These are phyloP conservation scores for Drosophila gaucha DNA, from an alignment of 2,888 invertebrate genomes.

Conservation along the genomic window DNA sequence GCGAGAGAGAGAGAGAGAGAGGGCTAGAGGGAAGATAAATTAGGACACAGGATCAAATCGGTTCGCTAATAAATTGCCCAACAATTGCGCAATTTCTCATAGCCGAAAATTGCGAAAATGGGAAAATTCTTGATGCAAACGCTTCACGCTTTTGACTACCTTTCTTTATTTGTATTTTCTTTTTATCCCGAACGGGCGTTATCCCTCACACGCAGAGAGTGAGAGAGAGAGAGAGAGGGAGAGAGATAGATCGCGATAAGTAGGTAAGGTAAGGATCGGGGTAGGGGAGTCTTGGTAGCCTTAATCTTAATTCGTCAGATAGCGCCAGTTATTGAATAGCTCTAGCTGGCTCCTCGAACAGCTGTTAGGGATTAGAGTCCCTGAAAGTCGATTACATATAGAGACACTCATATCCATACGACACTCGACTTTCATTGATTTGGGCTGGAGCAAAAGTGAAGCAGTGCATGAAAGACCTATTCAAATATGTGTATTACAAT, in stretches of 20 bases:
- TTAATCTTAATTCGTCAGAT: conserved; percentile 68
- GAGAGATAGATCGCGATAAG: conserved; percentile 53
- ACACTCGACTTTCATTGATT: neutral
- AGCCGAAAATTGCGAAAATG: conserved; percentile 40
- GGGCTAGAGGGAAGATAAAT: conserved; percentile 61
- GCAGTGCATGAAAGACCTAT: neutral
- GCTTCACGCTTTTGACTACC: conserved; percentile 57
- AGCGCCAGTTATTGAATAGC: conserved; percentile 41
- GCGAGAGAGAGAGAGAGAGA: neutral
- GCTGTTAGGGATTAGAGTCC: conserved; percentile 57
- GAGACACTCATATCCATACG: neutral
- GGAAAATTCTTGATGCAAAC: conserved; percentile 15
- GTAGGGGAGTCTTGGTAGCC: conserved; percentile 16
- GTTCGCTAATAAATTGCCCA: conserved; percentile 77
- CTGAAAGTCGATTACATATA: neutral
- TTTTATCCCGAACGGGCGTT: conserved; percentile 31
- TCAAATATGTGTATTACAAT: no score
- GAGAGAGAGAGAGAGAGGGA: neutral
- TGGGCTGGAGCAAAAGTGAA: neutral
- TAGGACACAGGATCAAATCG: conserved; percentile 58
- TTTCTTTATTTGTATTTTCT: conserved; percentile 29
- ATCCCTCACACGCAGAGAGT: conserved; percentile 7
- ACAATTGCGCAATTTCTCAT: conserved; percentile 81
- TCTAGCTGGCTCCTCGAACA: conserved; percentile 24
- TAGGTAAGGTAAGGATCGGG: conserved; percentile 54